Conservation (phyloP, 2,113 vertebrate genomes). For the Romanogobio albipinnatus region DNA sequence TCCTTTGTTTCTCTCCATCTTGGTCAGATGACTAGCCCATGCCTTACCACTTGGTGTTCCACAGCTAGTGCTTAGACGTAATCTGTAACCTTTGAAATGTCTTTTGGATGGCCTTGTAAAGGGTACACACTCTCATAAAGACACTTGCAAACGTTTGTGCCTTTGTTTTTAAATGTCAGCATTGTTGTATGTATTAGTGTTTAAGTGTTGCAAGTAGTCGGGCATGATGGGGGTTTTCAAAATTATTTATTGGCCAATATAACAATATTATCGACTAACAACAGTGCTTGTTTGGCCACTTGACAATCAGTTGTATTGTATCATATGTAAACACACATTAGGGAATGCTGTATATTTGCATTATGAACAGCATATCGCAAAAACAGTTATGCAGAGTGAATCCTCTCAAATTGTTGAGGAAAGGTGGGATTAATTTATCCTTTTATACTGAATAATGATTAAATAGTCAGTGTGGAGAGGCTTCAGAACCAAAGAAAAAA, state of each 20-base stretch:
- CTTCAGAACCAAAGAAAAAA: not conserved
- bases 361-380: not conserved
- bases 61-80: slow-evolving; percentile 59
- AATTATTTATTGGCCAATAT: not conserved
- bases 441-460: not conserved
- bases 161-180: slow-evolving; percentile 24
- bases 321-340: not conserved
- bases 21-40: slow-evolving; percentile 59
- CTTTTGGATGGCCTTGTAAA: not conserved
- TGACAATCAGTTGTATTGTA: not conserved
- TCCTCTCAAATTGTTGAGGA: not conserved
- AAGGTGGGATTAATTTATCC: not conserved
- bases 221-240: not conserved
- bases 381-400: not conserved
- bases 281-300: not conserved
- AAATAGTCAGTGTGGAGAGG: not conserved
- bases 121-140: not conserved
- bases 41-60: slow-evolving; percentile 50
- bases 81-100: slow-evolving; percentile 46
- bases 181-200: not conserved
- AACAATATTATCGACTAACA: not conserved
- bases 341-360: not conserved
- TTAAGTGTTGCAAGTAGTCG: not conserved
- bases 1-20: slow-evolving; percentile 26
- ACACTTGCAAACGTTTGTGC: slow-evolving; percentile 31